phyloP scores from a whole-genome alignment of 2,113 vertebrate species.

The Ceyx melanurus region DNA sequence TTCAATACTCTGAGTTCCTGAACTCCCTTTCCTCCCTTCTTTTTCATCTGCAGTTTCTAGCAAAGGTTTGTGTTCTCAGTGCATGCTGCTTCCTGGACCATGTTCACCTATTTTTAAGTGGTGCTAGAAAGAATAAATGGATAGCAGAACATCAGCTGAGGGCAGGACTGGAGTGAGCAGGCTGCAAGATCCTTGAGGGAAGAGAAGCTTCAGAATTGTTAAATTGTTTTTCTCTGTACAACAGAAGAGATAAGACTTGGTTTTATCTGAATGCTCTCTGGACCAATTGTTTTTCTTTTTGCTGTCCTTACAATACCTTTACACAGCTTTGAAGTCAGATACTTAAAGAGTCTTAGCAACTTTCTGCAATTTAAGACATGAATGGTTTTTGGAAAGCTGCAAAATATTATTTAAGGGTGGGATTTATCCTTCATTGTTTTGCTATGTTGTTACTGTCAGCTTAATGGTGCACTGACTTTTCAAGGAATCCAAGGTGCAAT shows the following conservation, averaged over 20 bases:
- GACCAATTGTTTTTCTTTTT: background rate
- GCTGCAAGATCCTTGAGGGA: background rate
- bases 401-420: background rate
- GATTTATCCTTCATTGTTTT: background rate
- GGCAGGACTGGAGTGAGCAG: background rate
- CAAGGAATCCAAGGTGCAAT: background rate
- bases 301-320: background rate
- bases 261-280: slow-evolving; percentile 23
- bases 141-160: background rate
- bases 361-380: background rate
- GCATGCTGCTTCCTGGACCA: background rate
- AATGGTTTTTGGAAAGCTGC: background rate
- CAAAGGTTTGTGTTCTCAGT: background rate
- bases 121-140: background rate
- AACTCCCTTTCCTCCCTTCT: background rate
- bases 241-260: slow-evolving; percentile 1
- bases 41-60: background rate
- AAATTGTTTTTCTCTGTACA: slow-evolving; percentile 23
- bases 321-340: background rate
- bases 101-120: background rate
- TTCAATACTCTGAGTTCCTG: background rate
- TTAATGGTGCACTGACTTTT: background rate
- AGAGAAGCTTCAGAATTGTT: background rate
- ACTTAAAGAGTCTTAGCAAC: background rate
- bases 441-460: background rate